Conservation (phyloP, 1,140 invertebrate species). For the Chironomus tepperi region DNA sequence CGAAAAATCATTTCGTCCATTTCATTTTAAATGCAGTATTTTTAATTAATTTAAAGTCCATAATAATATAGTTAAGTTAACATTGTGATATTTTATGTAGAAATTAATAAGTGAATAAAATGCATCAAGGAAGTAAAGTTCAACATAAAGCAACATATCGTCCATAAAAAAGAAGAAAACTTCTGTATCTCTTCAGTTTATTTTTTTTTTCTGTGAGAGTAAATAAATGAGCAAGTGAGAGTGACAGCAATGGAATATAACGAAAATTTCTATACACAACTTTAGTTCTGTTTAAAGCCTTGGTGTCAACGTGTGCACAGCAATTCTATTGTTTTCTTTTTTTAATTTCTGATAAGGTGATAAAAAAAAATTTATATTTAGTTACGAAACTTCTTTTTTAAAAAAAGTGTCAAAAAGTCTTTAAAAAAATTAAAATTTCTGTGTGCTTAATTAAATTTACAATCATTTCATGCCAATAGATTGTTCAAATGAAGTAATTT, state of each 20-base stretch:
- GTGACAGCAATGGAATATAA: background rate
- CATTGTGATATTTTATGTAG: background rate
- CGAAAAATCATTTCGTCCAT: too few species aligned
- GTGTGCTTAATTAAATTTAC: background rate
- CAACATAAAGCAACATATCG: background rate
- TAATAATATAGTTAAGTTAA: background rate
- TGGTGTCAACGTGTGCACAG: background rate
- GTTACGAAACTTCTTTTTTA: background rate
- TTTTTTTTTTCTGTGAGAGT: background rate
- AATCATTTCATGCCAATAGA: background rate
- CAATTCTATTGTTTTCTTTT: background rate
- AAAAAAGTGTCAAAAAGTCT: too few species aligned
- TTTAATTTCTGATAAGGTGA: slow-evolving; percentile 3
- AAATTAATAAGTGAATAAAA: background rate
- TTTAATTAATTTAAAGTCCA: background rate
- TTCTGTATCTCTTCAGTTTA: background rate
- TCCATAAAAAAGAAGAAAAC: background rate
- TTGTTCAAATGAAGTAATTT: background rate
- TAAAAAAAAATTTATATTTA: background rate
- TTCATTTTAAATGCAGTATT: too few species aligned
- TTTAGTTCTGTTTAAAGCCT: background rate
- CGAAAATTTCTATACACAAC: background rate
- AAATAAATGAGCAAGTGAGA: background rate
- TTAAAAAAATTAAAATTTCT: background rate
- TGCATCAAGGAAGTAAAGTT: background rate